Evolutionary conservation across 53 echinoderm and acorn worm genomes (phyloP).

Genomic region (Paelopatides confundens): DNA sequence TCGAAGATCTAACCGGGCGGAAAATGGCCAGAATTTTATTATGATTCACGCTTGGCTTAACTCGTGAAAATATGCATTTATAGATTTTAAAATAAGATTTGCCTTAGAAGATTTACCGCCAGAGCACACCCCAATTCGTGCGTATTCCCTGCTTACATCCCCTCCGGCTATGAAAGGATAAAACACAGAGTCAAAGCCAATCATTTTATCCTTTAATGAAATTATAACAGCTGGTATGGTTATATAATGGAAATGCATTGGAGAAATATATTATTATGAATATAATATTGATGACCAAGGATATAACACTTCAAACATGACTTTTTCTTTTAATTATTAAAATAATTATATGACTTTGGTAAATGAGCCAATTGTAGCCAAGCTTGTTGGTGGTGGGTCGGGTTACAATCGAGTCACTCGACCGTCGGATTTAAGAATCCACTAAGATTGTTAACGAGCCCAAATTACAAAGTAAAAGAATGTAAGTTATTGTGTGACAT

Average conservation of each 20-base stretch:
- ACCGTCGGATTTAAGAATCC: too few relatives aligned
- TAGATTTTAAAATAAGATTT: background rate
- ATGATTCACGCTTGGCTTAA: slow-evolving; percentile 26
- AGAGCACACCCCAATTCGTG: slow-evolving; percentile 1
- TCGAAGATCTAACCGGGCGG: background rate
- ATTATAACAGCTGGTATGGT: background rate
- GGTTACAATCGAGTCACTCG: too few relatives aligned
- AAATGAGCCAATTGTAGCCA: too few relatives aligned
- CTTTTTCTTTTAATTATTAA: background rate
- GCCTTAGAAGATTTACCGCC: slow-evolving; percentile 15
- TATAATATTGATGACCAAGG: background rate
- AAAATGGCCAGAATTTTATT: slow-evolving; percentile 17
- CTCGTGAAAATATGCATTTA: slow-evolving; percentile 22
- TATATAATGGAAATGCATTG: background rate
- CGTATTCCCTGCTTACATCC: slow-evolving; percentile 1
- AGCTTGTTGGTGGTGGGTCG: too few relatives aligned
- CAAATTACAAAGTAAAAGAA: too few relatives aligned
- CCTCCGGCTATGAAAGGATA: background rate
- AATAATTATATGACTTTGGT: background rate
- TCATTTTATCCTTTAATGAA: slow-evolving; percentile 27
- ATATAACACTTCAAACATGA: background rate
- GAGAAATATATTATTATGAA: background rate
- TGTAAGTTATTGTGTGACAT: too few relatives aligned
- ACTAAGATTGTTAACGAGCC: too few relatives aligned
- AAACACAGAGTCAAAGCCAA: background rate